Evolutionary conservation across 2,113 vertebrate genomes (phyloP).

Genomic region (Hyperopisus bebe): DNA sequence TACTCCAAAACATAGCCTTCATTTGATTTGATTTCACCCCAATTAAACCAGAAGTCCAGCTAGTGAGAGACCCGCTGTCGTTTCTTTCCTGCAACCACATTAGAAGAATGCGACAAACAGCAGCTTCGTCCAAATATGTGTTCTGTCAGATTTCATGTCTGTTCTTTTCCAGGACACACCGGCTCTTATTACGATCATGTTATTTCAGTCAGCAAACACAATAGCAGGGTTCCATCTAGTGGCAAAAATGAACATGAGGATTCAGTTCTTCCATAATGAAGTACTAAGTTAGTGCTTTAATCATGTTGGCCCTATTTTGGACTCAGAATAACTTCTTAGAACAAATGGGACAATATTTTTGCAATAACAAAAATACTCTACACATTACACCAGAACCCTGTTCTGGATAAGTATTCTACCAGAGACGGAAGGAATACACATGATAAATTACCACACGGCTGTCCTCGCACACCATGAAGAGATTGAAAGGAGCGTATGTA

Average conservation of each 20-base stretch:
- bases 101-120: not conserved
- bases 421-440: not conserved
- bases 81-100: not conserved
- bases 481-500: not conserved
- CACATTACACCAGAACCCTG: not conserved
- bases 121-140: not conserved
- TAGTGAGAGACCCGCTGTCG: not conserved
- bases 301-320: not conserved
- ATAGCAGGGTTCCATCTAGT: not conserved
- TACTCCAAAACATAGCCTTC: not conserved
- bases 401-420: not conserved
- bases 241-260: not conserved
- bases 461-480: not conserved
- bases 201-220: not conserved
- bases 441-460: not conserved
- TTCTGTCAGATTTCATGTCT: not conserved
- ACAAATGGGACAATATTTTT: not conserved
- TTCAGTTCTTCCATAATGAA: not conserved
- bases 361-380: not conserved
- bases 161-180: not conserved
- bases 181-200: not conserved
- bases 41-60: not conserved
- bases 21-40: not conserved
- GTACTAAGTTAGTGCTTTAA: not conserved
- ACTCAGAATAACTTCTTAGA: not conserved